These are phyloP conservation scores for Eulemur albifrons DNA, from an alignment of 2,797 vertebrate genomes.

Conservation along the genomic window DNA sequence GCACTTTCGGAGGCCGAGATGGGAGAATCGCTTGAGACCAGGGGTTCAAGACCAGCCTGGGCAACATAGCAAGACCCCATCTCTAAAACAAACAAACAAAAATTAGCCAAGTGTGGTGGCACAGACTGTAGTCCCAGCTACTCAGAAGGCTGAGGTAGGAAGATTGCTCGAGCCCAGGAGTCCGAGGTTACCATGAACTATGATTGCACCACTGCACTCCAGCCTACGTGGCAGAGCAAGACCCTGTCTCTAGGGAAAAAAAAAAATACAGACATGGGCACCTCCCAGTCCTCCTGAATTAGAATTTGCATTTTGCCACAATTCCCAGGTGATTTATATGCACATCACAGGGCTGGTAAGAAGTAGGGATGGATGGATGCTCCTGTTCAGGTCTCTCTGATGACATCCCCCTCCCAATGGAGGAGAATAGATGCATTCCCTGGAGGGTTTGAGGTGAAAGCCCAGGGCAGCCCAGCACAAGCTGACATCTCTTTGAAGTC, in stretches of 20 bases:
- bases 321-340: not conserved
- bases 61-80: not conserved
- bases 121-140: not conserved
- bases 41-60: not conserved
- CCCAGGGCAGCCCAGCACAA: not conserved
- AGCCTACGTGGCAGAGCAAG: not conserved
- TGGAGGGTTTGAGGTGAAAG: not conserved
- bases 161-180: not conserved
- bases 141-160: not conserved
- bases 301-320: not conserved
- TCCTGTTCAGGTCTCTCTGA: not conserved
- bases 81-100: not conserved
- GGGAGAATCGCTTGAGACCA: not conserved
- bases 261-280: not conserved
- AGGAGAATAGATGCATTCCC: not conserved
- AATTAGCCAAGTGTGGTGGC: not conserved
- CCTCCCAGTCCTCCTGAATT: not conserved
- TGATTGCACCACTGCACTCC: not conserved
- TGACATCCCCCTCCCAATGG: not conserved
- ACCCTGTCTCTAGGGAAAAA: not conserved
- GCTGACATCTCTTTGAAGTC: conserved; percentile 51
- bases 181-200: not conserved
- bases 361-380: not conserved
- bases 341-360: not conserved
- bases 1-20: not conserved